A percentile compares a stretch with the other conserved stretches of the same genome.
Conservation (phyloP, 1,140 invertebrate genomes). For the Neodiprion fabricii region DNA sequence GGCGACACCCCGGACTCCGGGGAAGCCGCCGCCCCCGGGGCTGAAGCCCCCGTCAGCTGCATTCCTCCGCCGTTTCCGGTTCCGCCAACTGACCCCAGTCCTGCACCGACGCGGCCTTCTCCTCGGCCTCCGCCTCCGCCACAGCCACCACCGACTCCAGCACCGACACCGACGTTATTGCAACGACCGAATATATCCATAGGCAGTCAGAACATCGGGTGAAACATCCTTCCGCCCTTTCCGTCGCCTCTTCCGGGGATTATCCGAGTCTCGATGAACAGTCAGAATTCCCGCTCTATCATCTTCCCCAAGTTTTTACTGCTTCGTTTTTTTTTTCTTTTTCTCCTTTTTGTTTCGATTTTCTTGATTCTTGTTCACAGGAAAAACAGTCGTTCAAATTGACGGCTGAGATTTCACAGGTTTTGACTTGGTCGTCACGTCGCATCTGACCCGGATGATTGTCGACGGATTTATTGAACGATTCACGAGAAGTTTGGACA, state of each 20-base stretch:
- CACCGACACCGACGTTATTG: conserved; percentile 52
- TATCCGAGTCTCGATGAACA: not conserved
- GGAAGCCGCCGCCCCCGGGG: conserved; percentile 58
- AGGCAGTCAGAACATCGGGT: conserved; percentile 58
- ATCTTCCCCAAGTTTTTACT: not conserved
- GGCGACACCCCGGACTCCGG: conserved; percentile 60
- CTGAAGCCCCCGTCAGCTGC: conserved; percentile 61
- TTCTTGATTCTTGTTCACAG: no score
- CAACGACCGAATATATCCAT: conserved; percentile 63
- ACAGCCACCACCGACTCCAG: conserved; percentile 43
- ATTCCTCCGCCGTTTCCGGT: conserved; percentile 44
- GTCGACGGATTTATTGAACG: not conserved
- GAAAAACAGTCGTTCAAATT: not conserved
- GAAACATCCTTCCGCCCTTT: conserved; percentile 51
- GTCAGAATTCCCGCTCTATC: conserved; percentile 1
- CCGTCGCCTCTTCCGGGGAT: conserved; percentile 11
- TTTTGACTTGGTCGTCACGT: not conserved
- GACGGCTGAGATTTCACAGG: not conserved
- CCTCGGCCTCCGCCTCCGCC: conserved; percentile 39
- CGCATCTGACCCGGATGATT: not conserved
- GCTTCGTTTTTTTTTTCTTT: no score
- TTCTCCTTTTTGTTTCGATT: no score
- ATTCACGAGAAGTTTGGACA: not conserved
- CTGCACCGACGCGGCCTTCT: conserved; percentile 26
- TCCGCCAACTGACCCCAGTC: conserved; percentile 11